These are phyloP conservation scores for Zosterops lateralis DNA, from an alignment of 2,113 vertebrate genomes.

Conservation along the genomic window DNA sequence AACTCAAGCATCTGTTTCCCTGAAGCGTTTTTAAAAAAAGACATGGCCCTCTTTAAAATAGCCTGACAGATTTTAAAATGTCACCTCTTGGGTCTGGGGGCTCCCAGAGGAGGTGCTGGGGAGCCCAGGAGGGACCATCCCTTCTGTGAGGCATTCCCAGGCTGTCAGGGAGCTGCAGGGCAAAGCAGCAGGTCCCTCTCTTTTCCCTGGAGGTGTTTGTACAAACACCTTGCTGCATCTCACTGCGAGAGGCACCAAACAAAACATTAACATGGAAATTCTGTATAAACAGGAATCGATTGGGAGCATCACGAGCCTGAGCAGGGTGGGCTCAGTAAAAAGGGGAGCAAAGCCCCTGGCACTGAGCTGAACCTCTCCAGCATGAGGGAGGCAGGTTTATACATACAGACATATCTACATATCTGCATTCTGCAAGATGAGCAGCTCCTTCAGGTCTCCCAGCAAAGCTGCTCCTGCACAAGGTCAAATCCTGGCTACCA, in stretches of 20 bases:
- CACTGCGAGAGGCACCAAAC: background rate
- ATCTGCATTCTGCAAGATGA: background rate
- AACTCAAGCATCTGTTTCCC: constrained; percentile 40
- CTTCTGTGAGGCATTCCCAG: background rate
- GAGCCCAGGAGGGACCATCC: background rate
- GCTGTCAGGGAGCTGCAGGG: background rate
- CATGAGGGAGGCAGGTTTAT: rapidly evolving
- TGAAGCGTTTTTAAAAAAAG: background rate
- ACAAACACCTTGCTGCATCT: background rate
- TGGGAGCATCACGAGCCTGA: rapidly evolving
- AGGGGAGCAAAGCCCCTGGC: background rate
- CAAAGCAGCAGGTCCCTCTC: background rate
- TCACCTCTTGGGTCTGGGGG: background rate
- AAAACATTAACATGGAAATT: background rate
- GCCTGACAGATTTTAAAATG: background rate
- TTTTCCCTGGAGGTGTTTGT: background rate
- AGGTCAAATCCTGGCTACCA: background rate
- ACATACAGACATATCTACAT: rapidly evolving
- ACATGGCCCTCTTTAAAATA: background rate
- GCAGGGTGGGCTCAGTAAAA: rapidly evolving
- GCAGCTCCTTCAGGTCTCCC: background rate
- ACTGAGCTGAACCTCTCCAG: background rate
- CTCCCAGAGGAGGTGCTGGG: background rate
- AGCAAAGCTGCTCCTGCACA: background rate
- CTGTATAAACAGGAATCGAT: rapidly evolving